Evolutionary conservation across 2,797 vertebrate genomes (phyloP).

Genomic region (Girardinus metallicus): DNA sequence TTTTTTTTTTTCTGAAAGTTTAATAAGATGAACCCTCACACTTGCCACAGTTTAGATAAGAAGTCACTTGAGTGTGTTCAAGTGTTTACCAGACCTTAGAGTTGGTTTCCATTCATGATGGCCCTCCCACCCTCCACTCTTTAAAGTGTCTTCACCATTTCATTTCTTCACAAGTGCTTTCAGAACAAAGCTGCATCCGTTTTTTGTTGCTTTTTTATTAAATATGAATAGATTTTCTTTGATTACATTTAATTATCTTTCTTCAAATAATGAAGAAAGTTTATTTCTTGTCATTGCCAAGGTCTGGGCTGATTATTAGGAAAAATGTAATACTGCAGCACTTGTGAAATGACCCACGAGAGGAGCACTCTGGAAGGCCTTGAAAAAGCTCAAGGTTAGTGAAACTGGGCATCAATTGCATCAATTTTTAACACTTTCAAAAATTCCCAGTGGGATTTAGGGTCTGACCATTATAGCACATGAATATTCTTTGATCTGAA

Average conservation of each 20-base stretch:
- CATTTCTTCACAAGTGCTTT: slow-evolving; percentile 20
- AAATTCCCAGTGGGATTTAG: not conserved
- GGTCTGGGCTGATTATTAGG: slow-evolving; percentile 31
- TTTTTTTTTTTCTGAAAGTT: slow-evolving; percentile 68
- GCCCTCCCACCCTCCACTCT: slow-evolving; percentile 11
- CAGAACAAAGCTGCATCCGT: slow-evolving; percentile 21
- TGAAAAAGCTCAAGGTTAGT: not conserved
- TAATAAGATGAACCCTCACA: slow-evolving; percentile 78
- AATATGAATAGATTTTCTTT: slow-evolving; percentile 28
- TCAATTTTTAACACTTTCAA: not conserved
- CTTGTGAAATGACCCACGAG: slow-evolving; percentile 29
- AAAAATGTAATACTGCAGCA: slow-evolving; percentile 13
- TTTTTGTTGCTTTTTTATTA: slow-evolving; percentile 27
- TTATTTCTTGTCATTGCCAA: slow-evolving; percentile 28
- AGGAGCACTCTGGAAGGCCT: slow-evolving; percentile 10
- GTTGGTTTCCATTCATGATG: slow-evolving; percentile 48
- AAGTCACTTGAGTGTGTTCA: slow-evolving; percentile 73
- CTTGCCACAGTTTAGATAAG: slow-evolving; percentile 74
- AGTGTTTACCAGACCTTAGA: slow-evolving; percentile 74
- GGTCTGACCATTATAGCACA: not conserved
- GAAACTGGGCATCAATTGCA: not conserved
- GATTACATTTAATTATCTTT: not conserved
- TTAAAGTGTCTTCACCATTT: slow-evolving; percentile 52
- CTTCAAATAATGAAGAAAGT: slow-evolving; percentile 30
- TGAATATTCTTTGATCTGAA: not conserved